Evolutionary conservation across 2,797 vertebrate species (phyloP).

Genomic region (Peromyscus eremicus): DNA sequence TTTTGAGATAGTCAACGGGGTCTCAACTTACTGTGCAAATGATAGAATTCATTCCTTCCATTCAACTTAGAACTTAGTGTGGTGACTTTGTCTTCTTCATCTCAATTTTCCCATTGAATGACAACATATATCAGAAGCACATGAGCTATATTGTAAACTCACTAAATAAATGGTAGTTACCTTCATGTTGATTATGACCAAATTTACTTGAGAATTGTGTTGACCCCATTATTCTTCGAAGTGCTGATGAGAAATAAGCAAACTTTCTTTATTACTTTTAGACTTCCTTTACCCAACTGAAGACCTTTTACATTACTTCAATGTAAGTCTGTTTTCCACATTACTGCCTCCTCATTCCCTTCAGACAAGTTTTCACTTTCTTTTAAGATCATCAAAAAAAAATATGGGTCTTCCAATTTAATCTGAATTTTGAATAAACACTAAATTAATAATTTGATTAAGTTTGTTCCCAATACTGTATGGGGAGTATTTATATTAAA

Average conservation of each 20-base stretch:
- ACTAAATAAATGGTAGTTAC: neutral
- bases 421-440: constrained; percentile 39
- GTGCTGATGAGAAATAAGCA: neutral
- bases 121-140: neutral
- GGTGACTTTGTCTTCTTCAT: neutral
- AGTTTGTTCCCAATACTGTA: neutral
- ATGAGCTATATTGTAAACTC: neutral
- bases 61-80: neutral
- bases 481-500: neutral
- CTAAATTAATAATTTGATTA: constrained; percentile 15
- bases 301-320: neutral
- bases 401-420: neutral
- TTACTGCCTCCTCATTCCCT: neutral
- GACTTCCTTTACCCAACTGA: neutral
- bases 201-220: neutral
- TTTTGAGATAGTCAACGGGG: neutral
- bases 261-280: neutral
- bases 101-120: neutral
- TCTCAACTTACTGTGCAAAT: neutral
- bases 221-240: neutral
- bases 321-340: neutral
- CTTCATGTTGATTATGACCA: neutral
- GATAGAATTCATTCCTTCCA: neutral
- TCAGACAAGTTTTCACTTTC: neutral
- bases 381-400: neutral